Base-by-base conservation (phyloP, 1,140 invertebrate genomes). In the Zaprionus lachaisei region DNA sequence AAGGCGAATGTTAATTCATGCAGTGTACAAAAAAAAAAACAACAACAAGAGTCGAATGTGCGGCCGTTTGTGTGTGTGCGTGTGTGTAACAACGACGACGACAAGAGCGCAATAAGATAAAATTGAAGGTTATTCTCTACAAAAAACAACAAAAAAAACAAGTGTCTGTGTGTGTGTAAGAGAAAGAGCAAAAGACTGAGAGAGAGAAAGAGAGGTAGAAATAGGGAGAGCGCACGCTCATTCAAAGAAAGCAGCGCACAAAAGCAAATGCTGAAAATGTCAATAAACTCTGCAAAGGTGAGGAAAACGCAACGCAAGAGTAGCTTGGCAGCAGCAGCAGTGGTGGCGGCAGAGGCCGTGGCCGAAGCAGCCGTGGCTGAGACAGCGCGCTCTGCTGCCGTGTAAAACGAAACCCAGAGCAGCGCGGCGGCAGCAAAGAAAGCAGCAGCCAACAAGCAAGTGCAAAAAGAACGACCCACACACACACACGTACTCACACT, bases 241-340 rank as follows among this genome's bases (percentile, higher is more conserved):
- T 77, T 71, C 72, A 60, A 90, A 90, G 85, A 90, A 90, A 90
- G 86, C 80, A 78, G 77, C 80, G 81, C 79, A 85, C 81, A 90
- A 91, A 78, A 91, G 86, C 86, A 74, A 84, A 90, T 77, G 82
- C 75, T 91, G 82, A 85, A 90, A 90, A 90, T 90, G 85, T 90
- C 85, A 90, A 90, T 90, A 90, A 90, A 90, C 86, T 90, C 86
- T 90, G 81, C 73, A 85, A 90, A 90, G 85, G 85, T 90, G 85
- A 91, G 85, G 84, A 89, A 89, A 91, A 90, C 86, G 81, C 81
- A 89, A 87, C 81, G 82, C 86, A 81, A 87, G 80, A 72, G 80
- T 69, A 81, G 68, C 83, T 58, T 62, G 63, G 37, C 73, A 55
- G 62, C 15, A 41, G 58, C 66, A 57, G 38, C n/a, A 34, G 56